A percentile compares a stretch with the other conserved stretches of the same genome.
These are phyloP conservation scores for Xiphophorus hellerii DNA, from an alignment of 2,113 vertebrate species.

Conservation along the genomic window DNA sequence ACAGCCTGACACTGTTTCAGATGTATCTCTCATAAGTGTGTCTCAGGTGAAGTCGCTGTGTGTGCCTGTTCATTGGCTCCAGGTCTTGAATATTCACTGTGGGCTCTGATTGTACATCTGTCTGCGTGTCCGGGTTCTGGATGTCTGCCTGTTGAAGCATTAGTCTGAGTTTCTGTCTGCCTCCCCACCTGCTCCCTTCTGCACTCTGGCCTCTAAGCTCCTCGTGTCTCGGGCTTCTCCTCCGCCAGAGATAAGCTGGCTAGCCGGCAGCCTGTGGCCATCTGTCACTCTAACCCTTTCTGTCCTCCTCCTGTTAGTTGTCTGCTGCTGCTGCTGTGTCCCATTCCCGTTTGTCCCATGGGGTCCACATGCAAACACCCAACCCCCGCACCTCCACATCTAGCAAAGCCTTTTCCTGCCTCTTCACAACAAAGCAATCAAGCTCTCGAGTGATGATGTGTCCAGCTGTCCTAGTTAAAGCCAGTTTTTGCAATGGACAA, in stretches of 20 bases:
- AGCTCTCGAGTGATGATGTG: not conserved
- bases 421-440: not conserved
- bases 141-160: slow-evolving; percentile 62
- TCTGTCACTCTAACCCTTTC: slow-evolving; percentile 63
- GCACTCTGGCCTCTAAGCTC: slow-evolving; percentile 47
- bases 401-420: slow-evolving; percentile 31
- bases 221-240: slow-evolving; percentile 52
- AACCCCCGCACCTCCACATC: slow-evolving; percentile 6
- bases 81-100: slow-evolving; percentile 16
- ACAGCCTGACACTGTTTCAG: slow-evolving; percentile 66
- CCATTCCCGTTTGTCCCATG: slow-evolving; percentile 46
- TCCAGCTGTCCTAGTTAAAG: slow-evolving; percentile 1
- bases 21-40: slow-evolving; percentile 42
- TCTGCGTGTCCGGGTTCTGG: slow-evolving; percentile 31
- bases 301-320: slow-evolving; percentile 51
- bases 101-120: slow-evolving; percentile 38
- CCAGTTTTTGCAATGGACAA: not conserved
- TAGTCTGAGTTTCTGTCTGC: slow-evolving; percentile 61
- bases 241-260: slow-evolving; percentile 67
- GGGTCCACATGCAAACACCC: slow-evolving; percentile 29
- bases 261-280: slow-evolving; percentile 68
- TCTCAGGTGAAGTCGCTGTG: not conserved
- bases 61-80: slow-evolving; percentile 5
- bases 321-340: slow-evolving; percentile 54
- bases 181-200: slow-evolving; percentile 61